A percentile compares a stretch with the other conserved stretches of the same genome.
Evolutionary conservation across 1,140 invertebrate species (phyloP).

Genomic region (Ceratosolen solmsi): DNA sequence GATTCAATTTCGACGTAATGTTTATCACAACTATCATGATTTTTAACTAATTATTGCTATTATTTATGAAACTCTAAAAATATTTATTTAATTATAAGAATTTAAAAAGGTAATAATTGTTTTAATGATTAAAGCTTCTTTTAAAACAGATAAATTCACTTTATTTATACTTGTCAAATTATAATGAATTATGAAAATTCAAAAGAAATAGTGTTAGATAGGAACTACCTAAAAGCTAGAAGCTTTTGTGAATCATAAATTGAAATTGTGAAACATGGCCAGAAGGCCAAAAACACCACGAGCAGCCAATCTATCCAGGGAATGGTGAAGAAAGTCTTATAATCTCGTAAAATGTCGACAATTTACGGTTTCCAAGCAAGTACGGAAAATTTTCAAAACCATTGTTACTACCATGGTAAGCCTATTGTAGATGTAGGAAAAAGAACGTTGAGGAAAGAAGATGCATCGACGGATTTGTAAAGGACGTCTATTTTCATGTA

Average conservation of each 20-base stretch:
- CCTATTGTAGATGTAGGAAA: constrained; percentile 37
- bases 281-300: too few relatives aligned
- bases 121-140: too few relatives aligned
- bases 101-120: too few relatives aligned
- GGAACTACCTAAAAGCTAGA: background rate
- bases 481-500: constrained; percentile 43
- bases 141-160: too few relatives aligned
- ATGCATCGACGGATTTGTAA: background rate
- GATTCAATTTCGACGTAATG: too few relatives aligned
- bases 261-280: background rate
- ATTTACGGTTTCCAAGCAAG: constrained; percentile 58
- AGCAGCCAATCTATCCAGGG: background rate
- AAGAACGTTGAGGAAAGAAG: background rate
- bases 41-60: too few relatives aligned
- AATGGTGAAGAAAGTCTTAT: constrained; percentile 48
- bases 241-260: too few relatives aligned
- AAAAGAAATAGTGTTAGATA: background rate
- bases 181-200: background rate
- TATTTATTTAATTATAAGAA: too few relatives aligned
- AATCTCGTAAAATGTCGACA: constrained; percentile 57
- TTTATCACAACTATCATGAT: too few relatives aligned
- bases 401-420: constrained; percentile 43
- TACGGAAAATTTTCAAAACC: constrained; percentile 57
- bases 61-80: too few relatives aligned
- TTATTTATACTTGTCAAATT: too few relatives aligned